Percentiles rank a stretch among this genome's conserved stretches.
These are phyloP conservation scores for Pristionchus mayeri DNA, from an alignment of 2,888 invertebrate species.

Conservation along the genomic window DNA sequence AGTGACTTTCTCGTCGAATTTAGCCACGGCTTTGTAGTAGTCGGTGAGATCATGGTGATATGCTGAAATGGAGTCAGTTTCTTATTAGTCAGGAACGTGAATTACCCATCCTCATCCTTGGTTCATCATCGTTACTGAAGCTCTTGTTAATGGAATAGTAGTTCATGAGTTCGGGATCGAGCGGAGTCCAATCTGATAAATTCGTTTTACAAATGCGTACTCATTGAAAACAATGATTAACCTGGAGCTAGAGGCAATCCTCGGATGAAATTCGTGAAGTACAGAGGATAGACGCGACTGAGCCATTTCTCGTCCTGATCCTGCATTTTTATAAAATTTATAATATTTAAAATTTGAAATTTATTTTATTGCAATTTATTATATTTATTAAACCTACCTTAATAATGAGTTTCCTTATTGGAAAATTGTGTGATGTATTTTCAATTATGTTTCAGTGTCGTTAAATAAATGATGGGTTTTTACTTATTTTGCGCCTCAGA, in stretches of 20 bases:
- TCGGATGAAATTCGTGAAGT: slow-evolving; percentile 44
- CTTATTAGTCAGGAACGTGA: not conserved
- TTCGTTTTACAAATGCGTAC: not conserved
- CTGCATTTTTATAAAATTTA: not conserved
- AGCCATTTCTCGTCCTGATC: slow-evolving; percentile 44
- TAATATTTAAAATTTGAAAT: not conserved
- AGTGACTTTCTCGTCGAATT: not conserved
- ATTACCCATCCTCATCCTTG: not conserved
- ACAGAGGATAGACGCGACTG: not conserved
- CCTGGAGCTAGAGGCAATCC: slow-evolving; percentile 21
- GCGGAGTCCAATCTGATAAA: not conserved
- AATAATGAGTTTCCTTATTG: no score
- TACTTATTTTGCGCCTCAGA: no score
- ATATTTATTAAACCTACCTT: no score
- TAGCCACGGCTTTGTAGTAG: not conserved
- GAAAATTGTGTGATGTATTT: no score
- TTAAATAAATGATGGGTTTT: no score
- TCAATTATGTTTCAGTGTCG: no score
- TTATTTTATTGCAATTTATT: no score
- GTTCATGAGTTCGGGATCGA: slow-evolving; percentile 24
- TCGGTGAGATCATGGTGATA: not conserved
- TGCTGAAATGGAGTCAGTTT: not conserved
- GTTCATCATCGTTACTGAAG: not conserved
- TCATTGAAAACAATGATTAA: not conserved
- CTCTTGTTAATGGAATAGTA: slow-evolving; percentile 48